A percentile compares a stretch with the other conserved stretches of the same genome.
phyloP scores from a whole-genome alignment of 1,140 invertebrate species.

The Rhagoletis zephyria region DNA sequence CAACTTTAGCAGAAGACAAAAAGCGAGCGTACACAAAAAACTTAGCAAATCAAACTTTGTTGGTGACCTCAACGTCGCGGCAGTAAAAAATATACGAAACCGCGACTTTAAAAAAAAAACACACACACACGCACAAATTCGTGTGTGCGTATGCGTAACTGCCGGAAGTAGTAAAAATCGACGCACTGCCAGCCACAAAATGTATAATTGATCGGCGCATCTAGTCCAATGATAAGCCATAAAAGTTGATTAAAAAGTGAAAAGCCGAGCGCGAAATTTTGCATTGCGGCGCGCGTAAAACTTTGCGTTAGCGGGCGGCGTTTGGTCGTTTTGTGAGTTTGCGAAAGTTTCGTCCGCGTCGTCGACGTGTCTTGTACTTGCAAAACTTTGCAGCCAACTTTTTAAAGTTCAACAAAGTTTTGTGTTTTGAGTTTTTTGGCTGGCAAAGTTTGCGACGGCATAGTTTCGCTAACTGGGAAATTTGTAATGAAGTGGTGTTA shows the following conservation, averaged over 20 bases:
- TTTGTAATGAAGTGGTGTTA: no score
- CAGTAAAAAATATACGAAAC: not conserved
- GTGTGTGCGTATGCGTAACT: not conserved
- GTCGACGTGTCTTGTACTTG: slow-evolving; percentile 26
- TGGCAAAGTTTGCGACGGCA: slow-evolving; percentile 5
- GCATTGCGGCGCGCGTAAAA: slow-evolving; percentile 11
- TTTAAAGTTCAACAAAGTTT: slow-evolving; percentile 49
- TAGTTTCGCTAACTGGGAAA: not conserved
- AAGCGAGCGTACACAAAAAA: not conserved
- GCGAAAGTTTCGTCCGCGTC: slow-evolving; percentile 25
- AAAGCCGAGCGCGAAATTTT: slow-evolving; percentile 32
- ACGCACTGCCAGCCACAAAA: not conserved
- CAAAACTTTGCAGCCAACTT: slow-evolving; percentile 48
- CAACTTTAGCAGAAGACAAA: not conserved
- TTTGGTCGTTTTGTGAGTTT: not conserved
- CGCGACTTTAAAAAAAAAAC: not conserved
- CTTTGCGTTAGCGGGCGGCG: not conserved
- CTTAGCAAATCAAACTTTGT: slow-evolving; percentile 27
- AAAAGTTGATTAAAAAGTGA: slow-evolving; percentile 43
- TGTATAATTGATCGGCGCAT: not conserved
- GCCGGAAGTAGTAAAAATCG: slow-evolving; percentile 33
- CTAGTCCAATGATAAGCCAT: not conserved
- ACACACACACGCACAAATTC: not conserved
- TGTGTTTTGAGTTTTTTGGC: not conserved
- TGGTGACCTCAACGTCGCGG: slow-evolving; percentile 20